phyloP scores from a whole-genome alignment of 1,140 invertebrate genomes.

The Drosophila tropicalis region DNA sequence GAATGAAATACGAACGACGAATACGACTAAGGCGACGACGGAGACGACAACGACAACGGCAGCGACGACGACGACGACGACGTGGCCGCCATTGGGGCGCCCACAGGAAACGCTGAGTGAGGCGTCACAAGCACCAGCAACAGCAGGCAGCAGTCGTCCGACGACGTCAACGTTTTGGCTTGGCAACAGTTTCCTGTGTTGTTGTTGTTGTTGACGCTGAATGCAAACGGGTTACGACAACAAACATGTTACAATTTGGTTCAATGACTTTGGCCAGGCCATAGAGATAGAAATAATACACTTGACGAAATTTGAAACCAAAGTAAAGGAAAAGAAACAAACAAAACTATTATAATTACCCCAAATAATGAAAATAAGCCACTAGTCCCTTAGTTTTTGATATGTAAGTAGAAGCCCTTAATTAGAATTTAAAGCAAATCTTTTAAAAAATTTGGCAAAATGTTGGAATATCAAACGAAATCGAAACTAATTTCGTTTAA shows the following conservation, averaged over 20 bases:
- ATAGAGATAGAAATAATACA: conserved; percentile 53
- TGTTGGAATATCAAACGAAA: too few species aligned
- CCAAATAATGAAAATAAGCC: too few species aligned
- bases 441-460: too few species aligned
- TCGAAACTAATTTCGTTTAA: too few species aligned
- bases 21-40: conserved; percentile 9
- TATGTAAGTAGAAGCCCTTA: too few species aligned
- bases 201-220: conserved; percentile 41
- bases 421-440: too few species aligned
- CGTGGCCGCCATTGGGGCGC: conserved; percentile 75
- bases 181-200: conserved; percentile 76
- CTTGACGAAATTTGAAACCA: conserved; percentile 15
- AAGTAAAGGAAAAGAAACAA: too few species aligned
- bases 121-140: conserved; percentile 26
- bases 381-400: too few species aligned
- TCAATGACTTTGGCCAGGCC: conserved; percentile 74
- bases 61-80: conserved; percentile 29
- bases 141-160: conserved; percentile 14
- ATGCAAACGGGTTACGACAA: conserved; percentile 79
- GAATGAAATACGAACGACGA: conserved; percentile 74
- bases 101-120: conserved; percentile 71
- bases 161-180: conserved; percentile 41
- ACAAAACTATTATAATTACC: too few species aligned
- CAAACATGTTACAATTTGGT: conserved; percentile 80
- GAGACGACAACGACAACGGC: conserved; percentile 1